These are phyloP conservation scores for Chrysina gloriosa DNA, from an alignment of 2,888 invertebrate genomes.

Conservation along the genomic window DNA sequence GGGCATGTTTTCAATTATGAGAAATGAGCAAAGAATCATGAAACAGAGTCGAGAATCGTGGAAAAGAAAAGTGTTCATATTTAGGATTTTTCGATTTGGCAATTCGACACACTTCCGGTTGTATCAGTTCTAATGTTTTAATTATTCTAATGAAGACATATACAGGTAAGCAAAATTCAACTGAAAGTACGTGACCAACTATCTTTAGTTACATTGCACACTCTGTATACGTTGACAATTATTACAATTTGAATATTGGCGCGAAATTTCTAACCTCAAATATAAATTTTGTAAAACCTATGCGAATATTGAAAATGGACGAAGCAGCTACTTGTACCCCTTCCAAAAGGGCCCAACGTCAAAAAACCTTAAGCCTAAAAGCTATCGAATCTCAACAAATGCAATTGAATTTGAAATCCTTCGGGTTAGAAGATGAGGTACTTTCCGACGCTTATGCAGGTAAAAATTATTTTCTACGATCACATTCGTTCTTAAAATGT, in stretches of 20 bases:
- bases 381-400: constrained; percentile 29
- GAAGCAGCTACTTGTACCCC: constrained; percentile 3
- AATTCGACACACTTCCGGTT: too few species aligned
- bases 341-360: constrained; percentile 19
- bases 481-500: neutral
- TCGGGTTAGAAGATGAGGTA: constrained; percentile 1
- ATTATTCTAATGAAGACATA: too few species aligned
- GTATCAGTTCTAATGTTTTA: too few species aligned
- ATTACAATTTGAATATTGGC: neutral
- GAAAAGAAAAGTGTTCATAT: too few species aligned
- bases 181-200: too few species aligned
- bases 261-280: constrained; percentile 20
- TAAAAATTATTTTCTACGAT: neutral
- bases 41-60: too few species aligned
- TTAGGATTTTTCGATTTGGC: too few species aligned
- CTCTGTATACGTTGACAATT: too few species aligned
- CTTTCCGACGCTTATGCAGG: constrained; percentile 14
- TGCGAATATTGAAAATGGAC: constrained; percentile 1
- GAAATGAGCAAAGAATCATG: too few species aligned
- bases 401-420: neutral
- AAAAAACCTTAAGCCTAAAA: constrained; percentile 32
- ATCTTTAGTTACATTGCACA: too few species aligned
- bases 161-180: too few species aligned
- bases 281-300: neutral
- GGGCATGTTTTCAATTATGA: too few species aligned